A percentile compares a stretch with the other conserved stretches of the same genome.
phyloP scores from a whole-genome alignment of 1,140 invertebrate genomes.

The Lordiphosa mommai region DNA sequence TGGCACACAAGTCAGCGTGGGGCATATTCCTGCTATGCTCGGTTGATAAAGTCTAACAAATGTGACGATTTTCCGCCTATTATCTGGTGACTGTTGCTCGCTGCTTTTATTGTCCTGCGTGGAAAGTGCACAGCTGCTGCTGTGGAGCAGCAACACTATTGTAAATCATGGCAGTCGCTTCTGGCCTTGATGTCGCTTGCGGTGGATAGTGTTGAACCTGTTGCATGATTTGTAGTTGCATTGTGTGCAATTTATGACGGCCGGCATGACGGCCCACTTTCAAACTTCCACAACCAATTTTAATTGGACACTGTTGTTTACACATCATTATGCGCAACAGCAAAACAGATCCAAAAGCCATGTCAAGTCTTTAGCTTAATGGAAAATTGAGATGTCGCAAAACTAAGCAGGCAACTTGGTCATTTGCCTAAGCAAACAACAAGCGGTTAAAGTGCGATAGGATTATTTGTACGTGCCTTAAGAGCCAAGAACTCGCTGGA shows the following conservation, averaged over 20 bases:
- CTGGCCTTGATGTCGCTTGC: conserved; percentile 24
- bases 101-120: conserved; percentile 61
- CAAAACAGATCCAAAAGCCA: conserved; percentile 6
- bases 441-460: conserved; percentile 3
- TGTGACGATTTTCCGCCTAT: conserved; percentile 75
- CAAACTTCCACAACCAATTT: neutral
- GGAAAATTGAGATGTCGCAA: conserved; percentile 28
- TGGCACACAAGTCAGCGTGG: conserved; percentile 9
- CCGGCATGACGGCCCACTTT: conserved; percentile 23
- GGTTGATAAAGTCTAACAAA: conserved; percentile 65
- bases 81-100: conserved; percentile 43
- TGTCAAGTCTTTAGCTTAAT: conserved; percentile 26
- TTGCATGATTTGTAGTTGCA: conserved; percentile 65
- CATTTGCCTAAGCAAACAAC: conserved; percentile 59
- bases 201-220: conserved; percentile 45
- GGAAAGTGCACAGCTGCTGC: conserved; percentile 63
- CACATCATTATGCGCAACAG: conserved; percentile 55
- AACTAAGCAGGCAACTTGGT: conserved; percentile 14
- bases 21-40: neutral
- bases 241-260: conserved; percentile 46
- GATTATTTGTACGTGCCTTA: conserved; percentile 33
- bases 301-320: conserved; percentile 43
- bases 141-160: conserved; percentile 21
- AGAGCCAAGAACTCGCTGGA: conserved; percentile 17
- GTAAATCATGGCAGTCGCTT: conserved; percentile 55